Evolutionary conservation across 2,888 invertebrate species (phyloP), one percentile per base, ranked within the genome.

Genomic region (Papilio gigon): DNA sequence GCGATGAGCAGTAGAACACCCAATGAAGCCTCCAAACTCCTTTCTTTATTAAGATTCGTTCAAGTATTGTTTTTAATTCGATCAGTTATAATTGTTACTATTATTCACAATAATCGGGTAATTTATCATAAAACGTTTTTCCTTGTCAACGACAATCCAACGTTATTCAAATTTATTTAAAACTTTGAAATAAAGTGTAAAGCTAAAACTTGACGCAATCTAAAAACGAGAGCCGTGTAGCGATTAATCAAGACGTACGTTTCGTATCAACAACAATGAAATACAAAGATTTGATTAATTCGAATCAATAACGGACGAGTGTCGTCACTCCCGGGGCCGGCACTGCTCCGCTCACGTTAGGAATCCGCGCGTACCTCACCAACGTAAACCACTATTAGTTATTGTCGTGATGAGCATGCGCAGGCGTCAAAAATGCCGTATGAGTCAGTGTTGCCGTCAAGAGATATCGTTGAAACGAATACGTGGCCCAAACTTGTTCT

Each of bases 371-470:
- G n/a, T 61, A 40, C 40, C 59, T 27, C 37, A 22, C 12, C 6
- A 47, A 67, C 40, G 62, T 67, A 61, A 37, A 60, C 12, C 4
- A 58, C 44, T 14, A 68, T 62, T 69, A 53, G 65, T 69, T 44
- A 61, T 42, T 61, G 70, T 67, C 67, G 60, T 60, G 64, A 58
- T 40, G 62, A 70, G 70, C 50, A 61, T 53, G 37, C 20, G 44
- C 44, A 83, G 83, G 80, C 77, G 75, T 75, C 75, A 80, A 80
- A 79, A 83, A 83, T 25, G 17, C 20, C 8, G 6, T 6, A 12
- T 17, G 50, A 3, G 62, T 62, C 33, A 42, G 47, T 64, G 64
- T 59, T 25, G 35, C 59, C 35, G 47, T 42, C 30, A 27, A 22
- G 33, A 8, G 20, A 25, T 44, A 0, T 25, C 60, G 4, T 9